These are phyloP conservation scores for Poeciliopsis turneri DNA, from an alignment of 2,797 vertebrate genomes.

Conservation along the genomic window DNA sequence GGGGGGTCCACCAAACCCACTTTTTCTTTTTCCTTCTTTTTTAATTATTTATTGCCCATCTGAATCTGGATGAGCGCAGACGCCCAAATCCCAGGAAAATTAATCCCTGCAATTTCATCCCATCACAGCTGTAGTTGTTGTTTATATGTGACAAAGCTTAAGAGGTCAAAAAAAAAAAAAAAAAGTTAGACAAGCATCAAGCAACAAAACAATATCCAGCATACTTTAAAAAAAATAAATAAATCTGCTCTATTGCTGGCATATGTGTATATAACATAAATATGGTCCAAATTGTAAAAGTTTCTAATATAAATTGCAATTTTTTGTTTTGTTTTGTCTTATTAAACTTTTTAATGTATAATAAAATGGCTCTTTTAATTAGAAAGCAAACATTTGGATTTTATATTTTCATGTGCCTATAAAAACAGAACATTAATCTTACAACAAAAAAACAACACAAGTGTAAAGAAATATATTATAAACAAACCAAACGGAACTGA, in stretches of 20 bases:
- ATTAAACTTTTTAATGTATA: neutral
- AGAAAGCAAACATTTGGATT: neutral
- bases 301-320: neutral
- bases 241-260: neutral
- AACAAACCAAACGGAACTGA: neutral
- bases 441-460: neutral
- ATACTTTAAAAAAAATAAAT: neutral
- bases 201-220: neutral
- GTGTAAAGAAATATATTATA: neutral
- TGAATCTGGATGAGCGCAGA: constrained; percentile 54
- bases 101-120: constrained; percentile 40
- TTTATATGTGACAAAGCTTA: no score
- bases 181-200: constrained; percentile 7
- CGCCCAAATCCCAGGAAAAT: constrained; percentile 65
- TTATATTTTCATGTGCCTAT: neutral
- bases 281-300: neutral
- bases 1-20: constrained; percentile 20
- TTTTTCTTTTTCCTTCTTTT: neutral
- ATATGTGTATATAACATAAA: neutral
- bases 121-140: neutral
- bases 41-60: constrained; percentile 26
- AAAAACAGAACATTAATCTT: neutral
- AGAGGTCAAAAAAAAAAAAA: constrained; percentile 10
- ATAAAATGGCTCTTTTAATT: neutral
- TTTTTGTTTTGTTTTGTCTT: no score